Conservation (phyloP, 1,140 invertebrate species). For the Tetramorium alpestre region DNA sequence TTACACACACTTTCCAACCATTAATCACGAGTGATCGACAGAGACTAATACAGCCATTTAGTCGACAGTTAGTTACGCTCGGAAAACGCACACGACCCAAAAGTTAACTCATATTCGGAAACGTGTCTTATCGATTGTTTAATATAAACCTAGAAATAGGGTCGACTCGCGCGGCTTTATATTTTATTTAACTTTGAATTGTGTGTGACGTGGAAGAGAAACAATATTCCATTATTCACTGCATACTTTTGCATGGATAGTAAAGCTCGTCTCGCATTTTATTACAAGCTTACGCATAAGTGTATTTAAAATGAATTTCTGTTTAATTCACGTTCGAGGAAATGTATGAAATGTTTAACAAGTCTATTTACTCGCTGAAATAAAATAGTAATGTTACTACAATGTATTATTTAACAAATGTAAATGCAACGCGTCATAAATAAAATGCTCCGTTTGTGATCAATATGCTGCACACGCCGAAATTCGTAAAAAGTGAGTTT, state of each 20-base stretch:
- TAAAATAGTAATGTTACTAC: conserved; percentile 12
- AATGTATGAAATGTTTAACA: conserved; percentile 35
- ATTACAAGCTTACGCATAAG: background rate
- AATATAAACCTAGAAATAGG: background rate
- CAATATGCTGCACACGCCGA: background rate
- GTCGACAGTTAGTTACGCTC: conserved; percentile 34
- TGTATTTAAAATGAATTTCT: conserved; percentile 38
- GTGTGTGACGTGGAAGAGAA: background rate
- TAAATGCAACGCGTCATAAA: background rate
- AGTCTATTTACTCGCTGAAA: conserved; percentile 32
- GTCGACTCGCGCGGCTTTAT: background rate
- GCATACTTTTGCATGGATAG: background rate
- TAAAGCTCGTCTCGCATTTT: conserved; percentile 21
- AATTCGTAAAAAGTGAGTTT: conserved; percentile 29
- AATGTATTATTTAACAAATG: conserved; percentile 26
- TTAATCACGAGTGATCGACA: conserved; percentile 58
- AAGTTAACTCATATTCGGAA: conserved; percentile 28
- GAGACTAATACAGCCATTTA: conserved; percentile 60
- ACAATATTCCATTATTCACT: conserved; percentile 4
- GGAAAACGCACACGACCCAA: conserved; percentile 30
- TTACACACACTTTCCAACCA: conserved; percentile 60
- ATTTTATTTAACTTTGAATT: conserved; percentile 6
- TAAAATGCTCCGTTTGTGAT: conserved; percentile 12
- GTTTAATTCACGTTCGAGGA: conserved; percentile 34
- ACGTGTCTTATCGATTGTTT: conserved; percentile 24